Percentiles rank a stretch among this genome's conserved stretches.
These are phyloP conservation scores for Campoplex capitator DNA, from an alignment of 2,888 invertebrate species.

Conservation along the genomic window DNA sequence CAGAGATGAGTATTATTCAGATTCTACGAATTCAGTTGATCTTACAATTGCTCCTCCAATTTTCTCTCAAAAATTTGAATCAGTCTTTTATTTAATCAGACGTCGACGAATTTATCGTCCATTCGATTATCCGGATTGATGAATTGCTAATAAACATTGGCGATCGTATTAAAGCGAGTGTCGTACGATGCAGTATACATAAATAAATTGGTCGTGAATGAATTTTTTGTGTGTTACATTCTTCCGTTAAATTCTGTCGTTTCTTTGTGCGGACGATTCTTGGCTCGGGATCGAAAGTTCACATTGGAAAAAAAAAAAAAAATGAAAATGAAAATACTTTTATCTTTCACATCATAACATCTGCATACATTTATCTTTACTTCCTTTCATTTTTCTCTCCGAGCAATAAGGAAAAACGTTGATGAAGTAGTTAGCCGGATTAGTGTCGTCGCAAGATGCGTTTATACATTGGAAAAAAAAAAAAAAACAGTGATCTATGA, in stretches of 20 bases:
- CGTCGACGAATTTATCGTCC: conserved; percentile 9
- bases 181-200: conserved; percentile 6
- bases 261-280: background rate
- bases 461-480: background rate
- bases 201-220: background rate
- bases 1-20: background rate
- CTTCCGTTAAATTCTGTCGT: background rate
- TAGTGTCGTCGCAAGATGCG: background rate
- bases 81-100: background rate
- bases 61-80: background rate
- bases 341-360: background rate
- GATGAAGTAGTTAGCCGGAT: background rate
- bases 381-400: background rate
- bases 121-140: conserved; percentile 9
- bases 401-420: background rate
- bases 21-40: conserved; percentile 20
- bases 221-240: background rate
- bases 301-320: background rate
- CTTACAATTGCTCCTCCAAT: background rate
- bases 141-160: conserved; percentile 6
- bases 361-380: background rate
- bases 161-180: background rate
- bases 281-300: background rate
- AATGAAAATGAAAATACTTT: background rate
- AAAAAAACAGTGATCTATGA: conserved; percentile 25